These are phyloP conservation scores for Selene dorsalis DNA, from an alignment of 2,797 vertebrate species.

Conservation along the genomic window DNA sequence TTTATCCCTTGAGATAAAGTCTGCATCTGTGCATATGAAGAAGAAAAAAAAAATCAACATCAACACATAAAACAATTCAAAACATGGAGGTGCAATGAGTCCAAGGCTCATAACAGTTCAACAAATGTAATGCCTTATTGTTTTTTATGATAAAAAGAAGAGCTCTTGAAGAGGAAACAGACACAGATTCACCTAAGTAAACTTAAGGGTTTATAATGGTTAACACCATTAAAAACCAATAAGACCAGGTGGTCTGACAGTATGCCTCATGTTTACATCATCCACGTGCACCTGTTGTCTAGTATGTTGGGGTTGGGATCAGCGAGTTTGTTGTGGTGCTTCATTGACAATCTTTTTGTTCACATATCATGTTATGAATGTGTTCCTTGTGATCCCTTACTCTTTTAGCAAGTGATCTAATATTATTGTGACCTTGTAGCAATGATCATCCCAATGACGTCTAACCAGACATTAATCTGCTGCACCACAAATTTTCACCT, in stretches of 20 bases:
- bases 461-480: neutral
- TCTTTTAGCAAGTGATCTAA: neutral
- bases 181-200: neutral
- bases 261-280: neutral
- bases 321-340: constrained; percentile 7
- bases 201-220: neutral
- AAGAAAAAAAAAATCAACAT: constrained; percentile 13
- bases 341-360: neutral
- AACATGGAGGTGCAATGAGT: neutral
- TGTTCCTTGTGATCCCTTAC: constrained; percentile 1
- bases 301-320: neutral
- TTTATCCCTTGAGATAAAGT: constrained; percentile 47
- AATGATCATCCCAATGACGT: neutral
- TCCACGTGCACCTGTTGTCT: neutral
- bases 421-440: neutral
- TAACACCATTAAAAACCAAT: too few species aligned
- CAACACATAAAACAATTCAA: constrained; percentile 37
- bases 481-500: constrained; percentile 1
- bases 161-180: neutral
- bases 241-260: neutral
- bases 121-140: constrained; percentile 4
- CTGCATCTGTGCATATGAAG: constrained; percentile 37
- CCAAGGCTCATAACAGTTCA: constrained; percentile 19
- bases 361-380: neutral
- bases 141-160: constrained; percentile 3